phyloP scores from a whole-genome alignment of 2,113 vertebrate genomes.

The Tenrec ecaudatus region DNA sequence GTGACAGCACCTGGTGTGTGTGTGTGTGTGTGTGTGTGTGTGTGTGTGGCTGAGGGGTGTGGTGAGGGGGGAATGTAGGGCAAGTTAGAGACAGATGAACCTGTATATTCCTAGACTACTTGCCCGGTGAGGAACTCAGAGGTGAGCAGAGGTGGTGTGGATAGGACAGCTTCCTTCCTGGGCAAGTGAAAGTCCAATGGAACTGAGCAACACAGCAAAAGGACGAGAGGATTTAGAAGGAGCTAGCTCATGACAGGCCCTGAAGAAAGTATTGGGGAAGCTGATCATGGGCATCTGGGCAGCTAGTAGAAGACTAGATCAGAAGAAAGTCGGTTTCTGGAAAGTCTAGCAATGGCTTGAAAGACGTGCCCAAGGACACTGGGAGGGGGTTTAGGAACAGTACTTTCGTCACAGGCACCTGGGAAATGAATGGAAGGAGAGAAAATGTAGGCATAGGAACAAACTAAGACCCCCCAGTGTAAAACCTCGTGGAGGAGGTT shows the following conservation, averaged over 20 bases:
- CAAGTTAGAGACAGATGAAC: neutral
- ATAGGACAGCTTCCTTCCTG: neutral
- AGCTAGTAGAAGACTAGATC: neutral
- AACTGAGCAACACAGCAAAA: neutral
- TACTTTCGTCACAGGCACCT: neutral
- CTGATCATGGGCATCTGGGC: neutral
- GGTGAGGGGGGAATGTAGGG: neutral
- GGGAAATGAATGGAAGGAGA: neutral
- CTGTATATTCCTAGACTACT: neutral
- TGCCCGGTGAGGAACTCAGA: neutral
- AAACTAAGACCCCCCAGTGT: fast-evolving
- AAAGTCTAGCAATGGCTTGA: neutral
- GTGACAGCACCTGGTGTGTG: neutral
- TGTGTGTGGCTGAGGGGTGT: too few species aligned
- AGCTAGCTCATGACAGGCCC: neutral
- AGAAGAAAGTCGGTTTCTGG: neutral
- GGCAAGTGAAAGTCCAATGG: neutral
- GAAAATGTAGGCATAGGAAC: neutral
- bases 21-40: too few species aligned
- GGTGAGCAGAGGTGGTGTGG: neutral
- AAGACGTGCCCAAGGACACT: neutral
- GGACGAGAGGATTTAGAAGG: neutral
- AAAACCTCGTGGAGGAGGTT: neutral
- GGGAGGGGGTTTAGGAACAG: neutral
- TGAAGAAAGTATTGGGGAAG: neutral